A percentile compares a stretch with the other conserved stretches of the same genome.
phyloP scores from a whole-genome alignment of 2,113 vertebrate genomes.

The Gymnorhina tibicen region DNA sequence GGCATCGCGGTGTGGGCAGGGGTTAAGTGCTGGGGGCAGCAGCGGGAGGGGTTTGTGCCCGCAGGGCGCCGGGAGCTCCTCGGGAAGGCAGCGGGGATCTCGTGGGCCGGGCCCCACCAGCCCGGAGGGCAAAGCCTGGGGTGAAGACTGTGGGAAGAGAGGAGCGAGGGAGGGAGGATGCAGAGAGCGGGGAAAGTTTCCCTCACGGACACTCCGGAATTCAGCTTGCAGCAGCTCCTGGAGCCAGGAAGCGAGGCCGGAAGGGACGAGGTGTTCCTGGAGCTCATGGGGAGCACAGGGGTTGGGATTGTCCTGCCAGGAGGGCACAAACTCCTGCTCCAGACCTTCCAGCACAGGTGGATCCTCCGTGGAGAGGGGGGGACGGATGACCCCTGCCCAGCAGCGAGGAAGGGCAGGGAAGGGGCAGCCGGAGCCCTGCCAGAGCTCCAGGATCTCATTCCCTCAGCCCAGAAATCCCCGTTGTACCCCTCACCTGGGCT shows the following conservation, averaged over 20 bases:
- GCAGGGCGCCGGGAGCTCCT: accelerated
- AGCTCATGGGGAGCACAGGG: background rate
- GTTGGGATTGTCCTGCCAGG: background rate
- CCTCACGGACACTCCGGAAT: accelerated
- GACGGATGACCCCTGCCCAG: accelerated
- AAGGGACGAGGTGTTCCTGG: accelerated
- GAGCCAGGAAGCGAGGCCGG: background rate
- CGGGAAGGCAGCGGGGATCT: accelerated
- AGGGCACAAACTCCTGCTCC: background rate
- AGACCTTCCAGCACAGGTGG: accelerated
- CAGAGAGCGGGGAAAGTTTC: background rate
- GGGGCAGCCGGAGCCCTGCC: too few species aligned
- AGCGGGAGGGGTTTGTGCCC: background rate
- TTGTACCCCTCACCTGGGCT: background rate
- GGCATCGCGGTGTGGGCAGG: accelerated
- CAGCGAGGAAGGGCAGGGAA: background rate
- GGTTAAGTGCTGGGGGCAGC: background rate
- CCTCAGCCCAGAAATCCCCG: accelerated
- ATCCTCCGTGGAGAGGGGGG: background rate
- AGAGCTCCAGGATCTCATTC: background rate
- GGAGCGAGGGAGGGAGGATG: background rate
- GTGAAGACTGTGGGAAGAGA: background rate
- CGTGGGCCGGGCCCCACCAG: accelerated
- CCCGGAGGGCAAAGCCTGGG: accelerated
- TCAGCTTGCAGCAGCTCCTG: background rate